phyloP scores from a whole-genome alignment of 1,140 invertebrate genomes.

The Monochamus saltuarius region DNA sequence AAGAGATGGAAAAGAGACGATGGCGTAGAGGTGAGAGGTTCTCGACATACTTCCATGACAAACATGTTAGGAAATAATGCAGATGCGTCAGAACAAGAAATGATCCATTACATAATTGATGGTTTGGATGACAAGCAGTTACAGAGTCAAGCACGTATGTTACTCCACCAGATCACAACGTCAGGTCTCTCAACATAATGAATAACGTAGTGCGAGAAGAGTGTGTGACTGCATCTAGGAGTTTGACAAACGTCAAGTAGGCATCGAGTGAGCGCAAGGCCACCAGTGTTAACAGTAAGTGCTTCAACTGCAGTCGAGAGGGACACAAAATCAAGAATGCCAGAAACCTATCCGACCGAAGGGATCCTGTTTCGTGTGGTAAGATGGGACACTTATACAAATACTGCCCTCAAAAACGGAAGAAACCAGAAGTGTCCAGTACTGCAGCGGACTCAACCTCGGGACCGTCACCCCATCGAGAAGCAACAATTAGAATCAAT shows the following conservation, averaged over 20 bases:
- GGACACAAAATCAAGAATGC: constrained; percentile 19
- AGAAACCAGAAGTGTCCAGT: not conserved
- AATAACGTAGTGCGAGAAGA: not conserved
- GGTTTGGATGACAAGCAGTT: constrained; percentile 31
- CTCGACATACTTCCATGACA: constrained; percentile 38
- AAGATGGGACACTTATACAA: not conserved
- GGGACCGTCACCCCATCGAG: not conserved
- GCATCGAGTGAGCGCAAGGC: no score
- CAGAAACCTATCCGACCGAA: constrained; percentile 8
- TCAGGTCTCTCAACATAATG: constrained; percentile 19
- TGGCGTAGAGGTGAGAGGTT: constrained; percentile 38
- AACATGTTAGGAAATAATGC: constrained; percentile 38
- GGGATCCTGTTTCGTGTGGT: constrained; percentile 21
- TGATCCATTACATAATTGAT: constrained; percentile 43
- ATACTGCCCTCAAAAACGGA: no score
- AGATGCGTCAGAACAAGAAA: constrained; percentile 28
- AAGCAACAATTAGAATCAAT: not conserved
- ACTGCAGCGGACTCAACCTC: not conserved
- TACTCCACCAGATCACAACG: not conserved
- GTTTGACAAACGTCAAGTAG: not conserved
- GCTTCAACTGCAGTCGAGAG: constrained; percentile 18
- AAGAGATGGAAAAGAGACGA: constrained; percentile 35
- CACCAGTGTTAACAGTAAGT: not conserved
- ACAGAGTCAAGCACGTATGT: constrained; percentile 21
- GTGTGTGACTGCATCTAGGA: not conserved